Base-by-base conservation (phyloP, 2,888 invertebrate species). In the Rosalia funebris region DNA sequence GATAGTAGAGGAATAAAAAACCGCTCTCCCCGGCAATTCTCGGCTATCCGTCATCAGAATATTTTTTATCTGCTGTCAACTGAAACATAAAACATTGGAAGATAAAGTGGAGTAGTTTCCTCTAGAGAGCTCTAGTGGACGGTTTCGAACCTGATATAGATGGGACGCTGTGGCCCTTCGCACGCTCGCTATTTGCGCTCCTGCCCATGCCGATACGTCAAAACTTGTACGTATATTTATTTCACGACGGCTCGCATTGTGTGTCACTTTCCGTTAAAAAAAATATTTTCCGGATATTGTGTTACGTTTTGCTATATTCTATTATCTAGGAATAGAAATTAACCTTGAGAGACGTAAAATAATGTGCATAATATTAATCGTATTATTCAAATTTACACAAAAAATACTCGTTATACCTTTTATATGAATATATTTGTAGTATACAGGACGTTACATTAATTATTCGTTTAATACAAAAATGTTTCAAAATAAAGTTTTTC, bases 11-110 rank as follows among this genome's bases (percentile, higher is more conserved):
- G 73, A 75, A 73, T 73, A 74, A 75, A 77, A 71, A 77, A 75
- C 66, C 70, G 65, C 63, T 75, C 72, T 75, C 76, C 71, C 75
- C 69, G 70, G 74, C 76, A 70, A 77, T 77, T 74, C 72, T 68
- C 67, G 73, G 73, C 78, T 76, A 81, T 81, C 78, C 77, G 79
- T 81, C 81, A 81, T 79, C 76, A 75, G 76, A 78, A 80, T 80
- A 80, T 80, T 81, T 70, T 81, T 81, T 81, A 81, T 81, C 80
- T 79, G 74, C 81, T 81, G 81, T 81, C 81, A 81, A 78, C 79
- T 72, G 75, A 75, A 77, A 78, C 80, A 81, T 81, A 81, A 81
- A 81, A 80, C 80, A 79, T 75, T 77, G 76, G 73, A 76, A 80
- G 81, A 81, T 81, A 81, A 81, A 80, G 79, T 78, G 76, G 76